A percentile compares a stretch with the other conserved stretches of the same genome.
phyloP scores from a whole-genome alignment of 1,140 invertebrate genomes.

The Drosophila repletoides region DNA sequence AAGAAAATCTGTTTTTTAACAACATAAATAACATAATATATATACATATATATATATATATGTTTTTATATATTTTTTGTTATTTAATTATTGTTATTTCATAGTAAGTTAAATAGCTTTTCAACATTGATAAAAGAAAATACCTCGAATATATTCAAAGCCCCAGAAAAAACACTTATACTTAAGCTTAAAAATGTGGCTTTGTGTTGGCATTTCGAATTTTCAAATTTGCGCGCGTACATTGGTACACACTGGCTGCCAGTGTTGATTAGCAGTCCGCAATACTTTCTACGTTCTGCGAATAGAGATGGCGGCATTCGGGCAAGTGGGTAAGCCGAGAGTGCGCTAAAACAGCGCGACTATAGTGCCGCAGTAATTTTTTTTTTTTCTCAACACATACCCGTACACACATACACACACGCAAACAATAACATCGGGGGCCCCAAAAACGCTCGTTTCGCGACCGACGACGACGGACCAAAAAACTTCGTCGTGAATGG shows the following conservation, averaged over 20 bases:
- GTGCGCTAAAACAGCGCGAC: slow-evolving; percentile 38
- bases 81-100: no score
- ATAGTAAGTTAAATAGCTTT: no score
- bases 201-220: neutral
- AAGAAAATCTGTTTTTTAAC: no score
- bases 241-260: slow-evolving; percentile 17
- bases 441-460: slow-evolving; percentile 58
- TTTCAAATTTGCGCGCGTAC: slow-evolving; percentile 23
- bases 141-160: no score
- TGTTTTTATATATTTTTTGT: slow-evolving; percentile 5
- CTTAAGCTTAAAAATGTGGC: no score
- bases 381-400: slow-evolving; percentile 39
- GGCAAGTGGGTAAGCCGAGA: neutral
- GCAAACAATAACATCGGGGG: slow-evolving; percentile 65
- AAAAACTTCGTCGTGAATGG: slow-evolving; percentile 73
- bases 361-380: slow-evolving; percentile 14
- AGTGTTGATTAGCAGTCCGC: slow-evolving; percentile 26
- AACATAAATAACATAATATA: no score
- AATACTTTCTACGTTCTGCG: slow-evolving; percentile 12
- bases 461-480: slow-evolving; percentile 49
- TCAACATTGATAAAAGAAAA: no score
- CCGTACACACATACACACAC: slow-evolving; percentile 50
- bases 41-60: slow-evolving; percentile 1
- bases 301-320: slow-evolving; percentile 21
- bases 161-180: no score